These are phyloP conservation scores for Muntiacus reevesi DNA, from an alignment of 2,113 vertebrate species.

Conservation along the genomic window DNA sequence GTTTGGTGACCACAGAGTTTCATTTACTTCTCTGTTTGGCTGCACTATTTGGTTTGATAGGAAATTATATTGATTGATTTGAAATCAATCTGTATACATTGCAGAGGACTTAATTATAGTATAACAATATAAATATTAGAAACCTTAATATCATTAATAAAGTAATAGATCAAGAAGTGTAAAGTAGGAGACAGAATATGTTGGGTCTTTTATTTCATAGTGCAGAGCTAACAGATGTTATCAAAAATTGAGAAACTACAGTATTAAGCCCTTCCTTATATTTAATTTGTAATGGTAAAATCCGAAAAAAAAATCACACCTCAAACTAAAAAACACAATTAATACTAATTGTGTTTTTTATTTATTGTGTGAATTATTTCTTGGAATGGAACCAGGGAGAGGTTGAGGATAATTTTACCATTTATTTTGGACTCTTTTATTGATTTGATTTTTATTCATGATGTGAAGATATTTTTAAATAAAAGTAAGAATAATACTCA, in stretches of 20 bases:
- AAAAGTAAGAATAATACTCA: neutral
- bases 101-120: neutral
- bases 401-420: neutral
- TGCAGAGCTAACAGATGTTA: neutral
- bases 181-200: neutral
- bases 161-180: neutral
- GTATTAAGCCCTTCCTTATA: neutral
- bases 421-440: neutral
- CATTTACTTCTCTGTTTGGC: neutral
- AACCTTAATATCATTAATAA: neutral
- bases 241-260: neutral
- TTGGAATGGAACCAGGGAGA: neutral
- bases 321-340: neutral
- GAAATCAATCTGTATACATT: neutral
- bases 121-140: conserved; percentile 1
- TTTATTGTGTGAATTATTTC: neutral
- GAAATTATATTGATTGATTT: neutral
- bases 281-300: neutral
- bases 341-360: neutral
- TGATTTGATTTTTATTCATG: conserved; percentile 28
- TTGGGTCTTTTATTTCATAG: neutral
- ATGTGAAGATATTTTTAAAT: conserved; percentile 15
- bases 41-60: neutral
- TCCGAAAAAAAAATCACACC: neutral
- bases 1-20: neutral